Base-by-base conservation (phyloP, 2,888 invertebrate species). In the Chloroclysta siterata region DNA sequence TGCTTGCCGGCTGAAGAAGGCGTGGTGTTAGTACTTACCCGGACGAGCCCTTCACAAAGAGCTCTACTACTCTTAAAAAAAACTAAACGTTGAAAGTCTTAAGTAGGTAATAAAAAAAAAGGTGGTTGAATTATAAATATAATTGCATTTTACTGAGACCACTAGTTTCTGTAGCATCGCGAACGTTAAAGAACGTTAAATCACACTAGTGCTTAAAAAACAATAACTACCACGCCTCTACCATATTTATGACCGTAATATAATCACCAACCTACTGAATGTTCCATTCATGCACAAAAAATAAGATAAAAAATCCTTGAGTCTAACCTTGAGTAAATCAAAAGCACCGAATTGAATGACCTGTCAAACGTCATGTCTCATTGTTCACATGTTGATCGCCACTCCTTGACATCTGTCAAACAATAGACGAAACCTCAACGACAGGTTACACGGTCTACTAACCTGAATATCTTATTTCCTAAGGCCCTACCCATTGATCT, bases 341-440 rank as follows among this genome's bases (percentile, higher is more conserved):
- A 57, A 64, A 44, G 50, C 14, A 13, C 59, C 58, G 58, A 69
- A 47, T 67, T 28, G 60, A 64, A 64, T 39, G 65, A 62, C 47
- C 59, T 67, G 66, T 68, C 66, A 69, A 53, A 52, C 53, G 50
- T 63, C 58, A 64, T 60, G 67, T 65, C 53, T 66, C 62, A 72
- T 74, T 74, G 72, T 74, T 58, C 41, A 39, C 36, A 39, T 39
- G 11, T 39, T 39, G 36, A 11, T 39, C 36, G 50, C 58, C 63
- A 53, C 70, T 60, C 70, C 72, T 69, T 68, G 72, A 72, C 69
- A 68, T 63, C 60, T 71, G 70, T 53, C 66, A 67, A 60, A 71
- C 68, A 66, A 68, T 66, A 60, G 63, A 54, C 59, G 6, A 39
- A 62, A 51, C 51, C 60, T 61, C 42, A 60, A 48, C 53, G 66